Conservation (phyloP, 2,797 vertebrate genomes). For the Eulemur albifrons region DNA sequence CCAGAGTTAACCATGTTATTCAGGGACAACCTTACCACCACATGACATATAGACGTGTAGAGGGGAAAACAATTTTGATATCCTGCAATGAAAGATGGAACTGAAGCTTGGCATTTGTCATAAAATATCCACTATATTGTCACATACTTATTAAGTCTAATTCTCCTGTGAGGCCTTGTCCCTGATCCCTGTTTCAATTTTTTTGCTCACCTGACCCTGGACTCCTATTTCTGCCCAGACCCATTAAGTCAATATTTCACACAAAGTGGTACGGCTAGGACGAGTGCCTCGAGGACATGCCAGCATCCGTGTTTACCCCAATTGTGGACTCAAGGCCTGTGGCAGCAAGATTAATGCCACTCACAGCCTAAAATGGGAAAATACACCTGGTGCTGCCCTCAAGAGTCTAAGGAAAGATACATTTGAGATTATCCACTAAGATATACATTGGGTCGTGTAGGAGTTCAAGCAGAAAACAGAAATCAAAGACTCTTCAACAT, state of each 20-base stretch:
- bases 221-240: not conserved
- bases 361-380: not conserved
- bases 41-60: not conserved
- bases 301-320: not conserved
- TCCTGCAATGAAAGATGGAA: not conserved
- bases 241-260: not conserved
- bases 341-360: not conserved
- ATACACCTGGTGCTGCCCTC: too few species aligned
- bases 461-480: not conserved
- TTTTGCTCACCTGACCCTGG: not conserved
- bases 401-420: not conserved
- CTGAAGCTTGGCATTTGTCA: not conserved
- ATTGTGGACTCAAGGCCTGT: not conserved
- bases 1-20: too few species aligned
- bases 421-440: not conserved
- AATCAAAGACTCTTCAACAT: not conserved
- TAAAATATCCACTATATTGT: not conserved
- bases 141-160: not conserved
- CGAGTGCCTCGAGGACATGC: rapidly evolving
- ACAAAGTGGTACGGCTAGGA: not conserved
- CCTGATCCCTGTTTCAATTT: not conserved
- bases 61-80: not conserved
- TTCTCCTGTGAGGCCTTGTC: not conserved
- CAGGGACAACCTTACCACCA: not conserved
- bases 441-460: rapidly evolving